phyloP scores from a whole-genome alignment of 2,113 vertebrate species.

The Hyaena hyaena region DNA sequence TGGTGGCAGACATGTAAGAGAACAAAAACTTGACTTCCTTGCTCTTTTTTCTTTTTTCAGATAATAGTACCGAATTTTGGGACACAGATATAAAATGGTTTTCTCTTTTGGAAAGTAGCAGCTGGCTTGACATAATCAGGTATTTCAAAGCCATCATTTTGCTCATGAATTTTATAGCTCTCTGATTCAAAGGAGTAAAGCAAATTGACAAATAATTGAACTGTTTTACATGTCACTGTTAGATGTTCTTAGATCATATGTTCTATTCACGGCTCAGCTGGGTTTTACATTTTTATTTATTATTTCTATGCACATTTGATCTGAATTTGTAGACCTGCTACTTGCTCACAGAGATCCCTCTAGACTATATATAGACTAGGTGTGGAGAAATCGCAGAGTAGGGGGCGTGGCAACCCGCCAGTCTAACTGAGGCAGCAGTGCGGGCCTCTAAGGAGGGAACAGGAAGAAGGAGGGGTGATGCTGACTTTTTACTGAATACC shows the following conservation, averaged over 20 bases:
- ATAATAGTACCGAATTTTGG: constrained; percentile 93
- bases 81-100: constrained; percentile 95
- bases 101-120: constrained; percentile 91
- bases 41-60: constrained; percentile 79
- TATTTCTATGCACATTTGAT: constrained; percentile 18
- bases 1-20: fast-evolving
- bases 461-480: too few relatives aligned
- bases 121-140: constrained; percentile 94
- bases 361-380: not conserved
- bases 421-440: not conserved
- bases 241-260: not conserved
- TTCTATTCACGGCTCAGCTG: not conserved
- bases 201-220: not conserved
- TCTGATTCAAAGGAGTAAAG: not conserved
- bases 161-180: not conserved
- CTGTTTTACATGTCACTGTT: not conserved
- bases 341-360: not conserved
- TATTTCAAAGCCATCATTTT: constrained; percentile 72
- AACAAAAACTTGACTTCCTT: not conserved
- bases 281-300: constrained; percentile 39
- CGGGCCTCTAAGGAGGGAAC: not conserved
- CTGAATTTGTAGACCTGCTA: not conserved
- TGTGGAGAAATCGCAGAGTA: not conserved
- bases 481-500: not conserved
- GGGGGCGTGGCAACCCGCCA: not conserved